Base-by-base conservation (phyloP, 2,888 invertebrate species). In the Polyommatus icarus region DNA sequence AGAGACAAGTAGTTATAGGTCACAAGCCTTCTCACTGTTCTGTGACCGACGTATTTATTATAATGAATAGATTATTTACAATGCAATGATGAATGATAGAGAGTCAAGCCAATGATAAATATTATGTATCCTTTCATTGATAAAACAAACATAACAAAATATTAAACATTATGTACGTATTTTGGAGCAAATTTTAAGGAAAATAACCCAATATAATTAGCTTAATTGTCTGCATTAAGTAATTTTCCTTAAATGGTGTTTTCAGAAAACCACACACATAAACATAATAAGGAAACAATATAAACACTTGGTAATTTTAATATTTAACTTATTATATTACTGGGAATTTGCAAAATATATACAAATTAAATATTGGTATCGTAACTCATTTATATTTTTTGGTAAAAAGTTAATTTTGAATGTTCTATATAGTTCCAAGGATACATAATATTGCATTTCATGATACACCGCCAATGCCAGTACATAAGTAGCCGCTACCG, bases 381-480 rank as follows among this genome's bases (percentile, higher is more conserved):
- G 40, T 40, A 10, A 40, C 2, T 10, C 40, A 40, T 8, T 40
- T 40, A 10, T 40, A 10, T 40, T 40, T 40, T 40, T 40, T 40
- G 6, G 10, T 10, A 40, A 40, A 40, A 40, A 40, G 2, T 40
- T 40, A 57, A n/a, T 32, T 29, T 54, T 36, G 54, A n/a, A 5
- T 1, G n/a, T 12, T 72, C 40, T 54, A 15, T 18, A 50, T 29
- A 54, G 61, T 67, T 24, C 18, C 24, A 46, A 76, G 76, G 76
- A 76, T 76, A 76, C 76, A 50, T 61, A 46, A 76, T 67, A 67
- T 50, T 76, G 29, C 67, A 76, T 76, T 67, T 24, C 61, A 76
- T 67, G 29, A 67, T 67, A 67, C 67, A 67, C 67, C 67, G 67
- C 67, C 67, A 67, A 18, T 67, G 29, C 67, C 67, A 67, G 29